Conservation (phyloP, 2,797 vertebrate genomes). For the Anisognathus igniventris region DNA sequence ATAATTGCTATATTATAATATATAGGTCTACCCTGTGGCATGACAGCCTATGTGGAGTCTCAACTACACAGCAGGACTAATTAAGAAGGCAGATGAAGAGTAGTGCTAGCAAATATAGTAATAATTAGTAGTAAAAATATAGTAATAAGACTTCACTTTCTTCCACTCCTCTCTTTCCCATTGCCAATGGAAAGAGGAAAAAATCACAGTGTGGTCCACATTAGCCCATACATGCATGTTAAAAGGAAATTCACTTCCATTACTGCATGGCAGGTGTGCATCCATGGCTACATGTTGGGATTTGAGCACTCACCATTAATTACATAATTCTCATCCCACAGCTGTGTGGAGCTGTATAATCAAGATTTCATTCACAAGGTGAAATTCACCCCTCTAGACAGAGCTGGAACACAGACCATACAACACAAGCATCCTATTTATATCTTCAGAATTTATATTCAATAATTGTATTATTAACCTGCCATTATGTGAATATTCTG, state of each 20-base stretch:
- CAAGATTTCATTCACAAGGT: not conserved
- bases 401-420: not conserved
- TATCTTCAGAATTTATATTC: not conserved
- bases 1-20: conserved; percentile 28
- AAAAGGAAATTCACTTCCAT: conserved; percentile 37
- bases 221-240: conserved; percentile 18
- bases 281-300: not conserved
- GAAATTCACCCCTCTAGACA: not conserved
- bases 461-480: not conserved
- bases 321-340: not conserved
- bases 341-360: not conserved
- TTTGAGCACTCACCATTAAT: not conserved
- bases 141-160: not conserved
- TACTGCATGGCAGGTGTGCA: not conserved
- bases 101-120: not conserved
- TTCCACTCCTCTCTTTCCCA: not conserved
- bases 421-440: not conserved
- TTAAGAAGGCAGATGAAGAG: conserved; percentile 37
- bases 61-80: conserved; percentile 36
- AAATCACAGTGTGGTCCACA: conserved; percentile 21
- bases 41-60: not conserved
- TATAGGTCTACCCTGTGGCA: not conserved
- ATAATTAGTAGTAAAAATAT: too few species aligned
- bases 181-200: not conserved
- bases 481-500: not conserved